Conservation (phyloP, 2,113 vertebrate genomes). For the Smithornis capensis region DNA sequence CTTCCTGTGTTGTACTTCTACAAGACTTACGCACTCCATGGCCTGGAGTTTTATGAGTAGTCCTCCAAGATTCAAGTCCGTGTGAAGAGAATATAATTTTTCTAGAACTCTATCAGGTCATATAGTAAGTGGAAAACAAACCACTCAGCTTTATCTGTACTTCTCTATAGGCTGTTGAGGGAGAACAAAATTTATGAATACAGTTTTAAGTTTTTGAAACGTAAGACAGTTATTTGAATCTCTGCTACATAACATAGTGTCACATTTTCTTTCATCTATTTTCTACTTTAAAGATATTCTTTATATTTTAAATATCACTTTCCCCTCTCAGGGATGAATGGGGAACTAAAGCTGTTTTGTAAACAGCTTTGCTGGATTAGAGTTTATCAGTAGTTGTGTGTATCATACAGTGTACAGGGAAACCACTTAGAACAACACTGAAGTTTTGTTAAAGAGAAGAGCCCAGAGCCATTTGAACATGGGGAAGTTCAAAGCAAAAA, state of each 20-base stretch:
- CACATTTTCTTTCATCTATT: not conserved
- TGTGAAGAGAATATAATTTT: not conserved
- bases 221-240: not conserved
- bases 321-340: not conserved
- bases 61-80: not conserved
- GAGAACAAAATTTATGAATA: not conserved
- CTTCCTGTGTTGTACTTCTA: not conserved
- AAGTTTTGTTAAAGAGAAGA: not conserved
- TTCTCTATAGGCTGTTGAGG: not conserved
- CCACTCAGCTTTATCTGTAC: not conserved
- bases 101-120: not conserved
- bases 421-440: not conserved
- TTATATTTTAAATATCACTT: not conserved
- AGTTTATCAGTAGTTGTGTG: not conserved
- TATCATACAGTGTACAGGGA: not conserved
- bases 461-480: not conserved
- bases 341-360: not conserved
- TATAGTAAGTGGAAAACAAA: not conserved
- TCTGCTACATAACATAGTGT: not conserved
- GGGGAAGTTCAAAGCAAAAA: not conserved
- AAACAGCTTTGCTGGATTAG: not conserved
- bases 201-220: not conserved
- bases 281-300: not conserved
- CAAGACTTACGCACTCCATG: fast-evolving
- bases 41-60: not conserved